phyloP scores from a whole-genome alignment of 2,113 vertebrate species.

The Baryphthengus martii region DNA sequence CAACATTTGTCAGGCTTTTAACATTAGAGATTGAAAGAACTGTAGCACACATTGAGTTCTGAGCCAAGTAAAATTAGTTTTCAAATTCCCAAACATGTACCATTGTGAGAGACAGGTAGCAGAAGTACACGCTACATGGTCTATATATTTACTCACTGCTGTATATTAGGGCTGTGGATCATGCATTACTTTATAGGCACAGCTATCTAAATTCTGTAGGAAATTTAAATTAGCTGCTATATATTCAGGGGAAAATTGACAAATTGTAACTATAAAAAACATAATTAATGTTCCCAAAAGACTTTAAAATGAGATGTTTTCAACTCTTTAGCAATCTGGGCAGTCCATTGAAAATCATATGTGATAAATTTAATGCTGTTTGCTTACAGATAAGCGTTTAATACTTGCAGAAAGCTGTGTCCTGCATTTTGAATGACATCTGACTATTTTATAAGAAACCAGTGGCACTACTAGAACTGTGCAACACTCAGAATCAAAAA shows the following conservation, averaged over 20 bases:
- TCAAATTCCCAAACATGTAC: not conserved
- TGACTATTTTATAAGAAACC: not conserved
- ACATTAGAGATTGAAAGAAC: not conserved
- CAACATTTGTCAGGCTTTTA: not conserved
- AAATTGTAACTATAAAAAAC: constrained; percentile 4
- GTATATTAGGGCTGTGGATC: not conserved
- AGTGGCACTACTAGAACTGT: not conserved
- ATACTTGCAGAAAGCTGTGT: not conserved
- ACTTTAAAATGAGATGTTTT: constrained; percentile 23
- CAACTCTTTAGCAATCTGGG: not conserved
- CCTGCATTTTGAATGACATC: not conserved
- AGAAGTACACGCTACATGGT: not conserved
- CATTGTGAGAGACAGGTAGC: not conserved
- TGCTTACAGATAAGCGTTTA: not conserved
- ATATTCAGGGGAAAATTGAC: not conserved
- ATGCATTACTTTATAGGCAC: not conserved
- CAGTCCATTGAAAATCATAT: constrained; percentile 27
- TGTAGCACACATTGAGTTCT: not conserved
- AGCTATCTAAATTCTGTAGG: not conserved
- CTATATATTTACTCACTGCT: not conserved
- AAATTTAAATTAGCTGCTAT: constrained; percentile 34
- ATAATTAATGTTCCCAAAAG: constrained; percentile 23
- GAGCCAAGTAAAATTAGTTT: constrained; percentile 10
- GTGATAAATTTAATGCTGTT: constrained; percentile 10
- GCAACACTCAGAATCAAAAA: not conserved